phyloP scores from a whole-genome alignment of 2,113 vertebrate genomes.

The Delphinus delphis region DNA sequence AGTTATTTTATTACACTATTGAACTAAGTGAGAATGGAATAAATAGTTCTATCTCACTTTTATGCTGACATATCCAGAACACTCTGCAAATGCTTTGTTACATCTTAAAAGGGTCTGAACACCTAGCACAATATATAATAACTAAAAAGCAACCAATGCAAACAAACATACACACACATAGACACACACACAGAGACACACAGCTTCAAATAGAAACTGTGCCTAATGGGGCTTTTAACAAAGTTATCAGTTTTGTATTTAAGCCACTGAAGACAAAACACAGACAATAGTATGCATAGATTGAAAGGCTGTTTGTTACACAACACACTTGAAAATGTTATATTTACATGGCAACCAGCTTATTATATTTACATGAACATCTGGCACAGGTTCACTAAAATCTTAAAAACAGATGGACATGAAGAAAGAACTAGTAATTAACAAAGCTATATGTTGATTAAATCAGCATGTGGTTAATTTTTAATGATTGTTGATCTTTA shows the following conservation, averaged over 20 bases:
- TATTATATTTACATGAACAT: conserved; percentile 87
- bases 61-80: neutral
- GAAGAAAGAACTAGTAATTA: conserved; percentile 83
- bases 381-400: conserved; percentile 84
- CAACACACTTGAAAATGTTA: conserved; percentile 74
- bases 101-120: neutral
- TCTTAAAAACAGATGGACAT: conserved; percentile 87
- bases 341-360: conserved; percentile 81
- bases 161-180: neutral
- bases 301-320: conserved; percentile 61
- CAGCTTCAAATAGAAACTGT: neutral
- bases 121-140: neutral
- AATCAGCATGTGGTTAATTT: conserved; percentile 85
- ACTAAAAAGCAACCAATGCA: neutral
- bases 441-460: conserved; percentile 88
- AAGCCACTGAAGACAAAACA: conserved; percentile 30
- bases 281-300: conserved; percentile 63
- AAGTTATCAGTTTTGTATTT: conserved; percentile 58
- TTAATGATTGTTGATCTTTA: conserved; percentile 83
- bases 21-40: neutral
- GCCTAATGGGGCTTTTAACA: neutral
- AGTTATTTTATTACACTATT: neutral
- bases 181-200: neutral
- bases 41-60: neutral
- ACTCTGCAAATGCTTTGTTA: neutral